These are phyloP conservation scores for Eudasyphora cyanicolor DNA, from an alignment of 2,888 invertebrate genomes.

Conservation along the genomic window DNA sequence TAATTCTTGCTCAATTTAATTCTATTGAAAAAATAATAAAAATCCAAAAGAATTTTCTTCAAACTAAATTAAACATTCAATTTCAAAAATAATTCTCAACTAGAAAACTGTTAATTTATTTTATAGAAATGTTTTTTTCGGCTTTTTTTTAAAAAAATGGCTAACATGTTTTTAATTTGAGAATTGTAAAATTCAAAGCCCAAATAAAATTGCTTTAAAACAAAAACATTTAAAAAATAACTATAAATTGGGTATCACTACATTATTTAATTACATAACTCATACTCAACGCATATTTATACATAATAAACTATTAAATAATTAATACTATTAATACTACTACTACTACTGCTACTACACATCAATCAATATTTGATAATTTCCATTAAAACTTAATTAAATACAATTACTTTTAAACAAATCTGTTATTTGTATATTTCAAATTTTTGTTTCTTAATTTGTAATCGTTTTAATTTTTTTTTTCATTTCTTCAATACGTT, in stretches of 20 bases:
- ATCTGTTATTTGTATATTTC: slow-evolving; percentile 8
- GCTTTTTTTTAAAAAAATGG: too few relatives aligned
- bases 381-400: slow-evolving; percentile 51
- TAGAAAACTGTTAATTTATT: too few relatives aligned
- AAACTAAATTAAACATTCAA: neutral
- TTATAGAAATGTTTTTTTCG: too few relatives aligned
- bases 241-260: neutral
- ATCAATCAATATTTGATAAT: slow-evolving; percentile 51
- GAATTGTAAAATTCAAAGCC: too few relatives aligned
- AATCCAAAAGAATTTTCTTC: neutral
- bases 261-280: too few relatives aligned
- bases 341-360: neutral
- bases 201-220: neutral
- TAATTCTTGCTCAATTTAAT: neutral
- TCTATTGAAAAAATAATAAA: neutral
- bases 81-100: too few relatives aligned
- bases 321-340: neutral
- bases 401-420: neutral
- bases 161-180: too few relatives aligned
- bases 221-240: neutral
- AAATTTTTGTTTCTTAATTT: neutral
- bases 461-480: neutral
- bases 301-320: neutral
- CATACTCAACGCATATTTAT: too few relatives aligned
- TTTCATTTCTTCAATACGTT: too few relatives aligned